Conservation (phyloP, 2,113 vertebrate genomes). For the Semicossyphus pulcher region DNA sequence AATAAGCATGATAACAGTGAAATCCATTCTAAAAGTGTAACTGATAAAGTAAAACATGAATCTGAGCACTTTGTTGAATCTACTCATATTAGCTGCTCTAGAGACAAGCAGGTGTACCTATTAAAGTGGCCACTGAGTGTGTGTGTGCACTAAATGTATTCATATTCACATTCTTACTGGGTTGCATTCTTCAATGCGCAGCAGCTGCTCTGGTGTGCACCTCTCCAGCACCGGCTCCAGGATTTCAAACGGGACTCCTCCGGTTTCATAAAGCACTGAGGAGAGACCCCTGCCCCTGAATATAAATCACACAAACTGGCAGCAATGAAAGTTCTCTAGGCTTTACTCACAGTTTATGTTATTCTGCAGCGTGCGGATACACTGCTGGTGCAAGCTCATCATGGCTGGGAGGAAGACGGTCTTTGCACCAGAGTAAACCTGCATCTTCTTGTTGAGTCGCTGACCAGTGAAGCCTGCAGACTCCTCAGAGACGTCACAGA, state of each 20-base stretch:
- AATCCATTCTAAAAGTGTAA: no score
- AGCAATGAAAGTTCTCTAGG: neutral
- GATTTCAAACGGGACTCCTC: constrained; percentile 92
- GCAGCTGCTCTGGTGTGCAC: constrained; percentile 90
- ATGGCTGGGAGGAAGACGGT: constrained; percentile 84
- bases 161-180: constrained; percentile 81
- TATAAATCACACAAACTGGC: constrained; percentile 12
- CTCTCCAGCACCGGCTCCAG: constrained; percentile 90
- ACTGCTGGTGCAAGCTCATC: constrained; percentile 90
- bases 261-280: constrained; percentile 88
- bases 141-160: neutral
- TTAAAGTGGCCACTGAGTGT: constrained; percentile 11
- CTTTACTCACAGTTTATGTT: constrained; percentile 89
- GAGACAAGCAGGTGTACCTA: neutral
- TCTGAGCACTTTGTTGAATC: neutral
- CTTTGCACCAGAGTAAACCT: constrained; percentile 91
- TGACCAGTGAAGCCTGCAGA: constrained; percentile 83
- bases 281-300: constrained; percentile 42
- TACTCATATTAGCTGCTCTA: neutral
- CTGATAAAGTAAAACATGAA: neutral
- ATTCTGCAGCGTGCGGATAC: constrained; percentile 90
- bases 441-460: constrained; percentile 90
- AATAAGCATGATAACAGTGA: neutral
- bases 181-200: constrained; percentile 89
- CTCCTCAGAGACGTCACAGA: constrained; percentile 72